Percentiles rank a stretch among this genome's conserved stretches.
These are phyloP conservation scores for Botia almorhae DNA, from an alignment of 2,797 vertebrate genomes.

Conservation along the genomic window DNA sequence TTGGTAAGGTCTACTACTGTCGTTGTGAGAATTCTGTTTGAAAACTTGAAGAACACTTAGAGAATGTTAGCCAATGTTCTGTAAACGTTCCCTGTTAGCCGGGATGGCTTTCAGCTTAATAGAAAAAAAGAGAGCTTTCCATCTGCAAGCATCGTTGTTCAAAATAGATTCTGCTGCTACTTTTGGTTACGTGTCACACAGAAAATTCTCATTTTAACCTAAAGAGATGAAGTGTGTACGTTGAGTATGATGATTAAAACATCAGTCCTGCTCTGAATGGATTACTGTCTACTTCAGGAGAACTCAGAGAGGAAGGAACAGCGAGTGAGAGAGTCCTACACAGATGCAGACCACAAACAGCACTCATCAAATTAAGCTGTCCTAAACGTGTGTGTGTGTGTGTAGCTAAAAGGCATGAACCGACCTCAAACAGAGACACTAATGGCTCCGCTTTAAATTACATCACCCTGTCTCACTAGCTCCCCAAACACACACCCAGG, in stretches of 20 bases:
- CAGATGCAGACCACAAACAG: constrained; percentile 35
- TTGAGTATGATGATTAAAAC: neutral
- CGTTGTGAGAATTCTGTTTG: too few species aligned
- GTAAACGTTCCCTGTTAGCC: too few species aligned
- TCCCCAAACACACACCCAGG: constrained; percentile 28
- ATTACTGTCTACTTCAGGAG: neutral
- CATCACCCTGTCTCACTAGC: constrained; percentile 7
- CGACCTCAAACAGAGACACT: constrained; percentile 38
- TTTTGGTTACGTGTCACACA: neutral
- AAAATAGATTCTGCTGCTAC: too few species aligned
- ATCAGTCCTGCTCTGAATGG: neutral
- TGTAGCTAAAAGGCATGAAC: constrained; percentile 34
- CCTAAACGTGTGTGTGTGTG: neutral
- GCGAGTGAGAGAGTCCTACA: neutral
- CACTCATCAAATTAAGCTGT: constrained; percentile 32
- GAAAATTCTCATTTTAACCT: neutral
- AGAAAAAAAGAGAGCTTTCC: constrained; percentile 4
- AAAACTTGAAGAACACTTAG: too few species aligned
- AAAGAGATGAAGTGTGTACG: neutral
- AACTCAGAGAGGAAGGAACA: neutral
- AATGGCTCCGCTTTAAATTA: constrained; percentile 44
- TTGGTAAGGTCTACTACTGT: too few species aligned
- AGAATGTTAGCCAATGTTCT: too few species aligned
- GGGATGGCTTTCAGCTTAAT: neutral
- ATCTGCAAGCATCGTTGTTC: neutral